A percentile compares a stretch with the other conserved stretches of the same genome.
These are phyloP conservation scores for Gisinianus flammeolus DNA, from an alignment of 2,888 invertebrate genomes.

Conservation along the genomic window DNA sequence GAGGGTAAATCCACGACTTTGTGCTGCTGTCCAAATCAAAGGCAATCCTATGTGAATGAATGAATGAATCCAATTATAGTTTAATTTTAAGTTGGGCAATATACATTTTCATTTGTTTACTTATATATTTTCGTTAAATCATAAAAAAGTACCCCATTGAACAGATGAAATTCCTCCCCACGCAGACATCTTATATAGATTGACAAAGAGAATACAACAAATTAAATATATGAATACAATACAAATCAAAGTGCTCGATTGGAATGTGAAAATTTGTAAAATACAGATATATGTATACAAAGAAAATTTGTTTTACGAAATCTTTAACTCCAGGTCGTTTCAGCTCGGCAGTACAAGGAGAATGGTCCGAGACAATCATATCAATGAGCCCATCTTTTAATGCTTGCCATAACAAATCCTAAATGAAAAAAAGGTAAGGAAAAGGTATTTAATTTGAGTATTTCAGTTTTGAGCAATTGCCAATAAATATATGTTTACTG, in stretches of 20 bases:
- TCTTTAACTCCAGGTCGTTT: constrained; percentile 66
- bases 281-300: too few relatives aligned
- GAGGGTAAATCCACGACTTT: constrained; percentile 66
- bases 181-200: too few relatives aligned
- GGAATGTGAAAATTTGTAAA: too few relatives aligned
- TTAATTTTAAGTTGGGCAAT: too few relatives aligned
- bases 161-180: constrained; percentile 78
- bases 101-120: too few relatives aligned
- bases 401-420: constrained; percentile 71
- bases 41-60: constrained; percentile 66
- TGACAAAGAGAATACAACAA: too few relatives aligned
- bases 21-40: constrained; percentile 72
- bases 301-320: too few relatives aligned
- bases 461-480: too few relatives aligned
- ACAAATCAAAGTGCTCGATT: too few relatives aligned
- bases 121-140: too few relatives aligned
- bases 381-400: constrained; percentile 68
- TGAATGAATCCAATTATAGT: constrained; percentile 12
- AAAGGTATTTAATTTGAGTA: not conserved
- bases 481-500: not conserved
- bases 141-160: constrained; percentile 74
- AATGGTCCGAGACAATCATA: constrained; percentile 73
- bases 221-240: too few relatives aligned
- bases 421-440: constrained; percentile 42
- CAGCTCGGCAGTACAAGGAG: constrained; percentile 71